Base-by-base conservation (phyloP, 2,888 invertebrate genomes). In the Cephus pulcher region DNA sequence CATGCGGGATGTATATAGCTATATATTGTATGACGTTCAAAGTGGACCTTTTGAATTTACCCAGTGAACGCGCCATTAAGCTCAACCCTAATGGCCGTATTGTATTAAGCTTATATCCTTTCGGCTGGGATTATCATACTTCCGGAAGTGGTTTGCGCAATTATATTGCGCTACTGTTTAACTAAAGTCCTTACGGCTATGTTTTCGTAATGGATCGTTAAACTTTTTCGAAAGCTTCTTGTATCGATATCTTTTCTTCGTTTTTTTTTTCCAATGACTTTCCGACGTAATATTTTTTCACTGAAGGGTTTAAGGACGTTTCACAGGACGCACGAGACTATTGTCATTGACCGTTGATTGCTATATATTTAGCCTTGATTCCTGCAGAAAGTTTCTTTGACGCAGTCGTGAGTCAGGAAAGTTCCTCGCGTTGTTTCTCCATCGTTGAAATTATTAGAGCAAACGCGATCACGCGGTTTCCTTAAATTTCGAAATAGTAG, bases 401-500 rank as follows among this genome's bases (percentile, higher is more conserved):
- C 56, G 56, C 23, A 56, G 56, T 71, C 32, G 3, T 32, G 71
- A 71, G 33, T 71, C 71, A 71, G 33, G 71, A 71, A 34, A 71
- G 33, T 33, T 70, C 56, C 23, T 56, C 71, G 71, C 71, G 71
- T 12, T 71, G 34, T 71, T 71, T 71, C 71, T 9, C 15, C 71
- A 56, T 71, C 32, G 71, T 71, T 15, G 23, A 33, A 71, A 32
- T 71, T 71, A 33, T 34, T 71, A 71, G 71, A 71, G 71, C 71
- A 71, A 33, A 71, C 30, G 32, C 15, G 71, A 23, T 33, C 71
- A 34, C 71, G 71, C 34, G 71, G 34, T 71, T 71, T 71, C 71
- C 71, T 71, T 23, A 71, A 71, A 30, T 71, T 0, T 71, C 71
- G 71, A 71, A 71, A 71, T 23, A 71, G 71, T 71, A 71, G 71